Evolutionary conservation across 2,888 invertebrate genomes (phyloP), one percentile per base, ranked within the genome.

Genomic region (Trachelus stipa): DNA sequence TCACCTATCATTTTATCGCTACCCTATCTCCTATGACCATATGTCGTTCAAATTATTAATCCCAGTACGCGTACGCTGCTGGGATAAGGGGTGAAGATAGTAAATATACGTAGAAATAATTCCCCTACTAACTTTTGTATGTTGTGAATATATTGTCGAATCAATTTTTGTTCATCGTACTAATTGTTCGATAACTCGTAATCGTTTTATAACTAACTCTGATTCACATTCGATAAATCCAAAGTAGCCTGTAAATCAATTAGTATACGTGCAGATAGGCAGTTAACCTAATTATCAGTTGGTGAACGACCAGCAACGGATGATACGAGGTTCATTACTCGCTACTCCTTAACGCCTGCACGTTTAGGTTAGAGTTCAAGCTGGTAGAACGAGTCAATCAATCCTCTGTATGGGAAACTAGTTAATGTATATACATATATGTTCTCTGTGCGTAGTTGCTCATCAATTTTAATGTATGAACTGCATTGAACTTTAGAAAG

Each of bases 301-400:
- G 71, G 11, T 33, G 71, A 40, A 40, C 40, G 40, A 40, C 40
- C 71, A 71, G 71, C 33, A 33, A 23, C 71, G 71, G 31, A 71
- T 40, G 40, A 40, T 40, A 40, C 40, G 15, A 40, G 23, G 40
- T 40, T 40, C 40, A 40, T 40, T 40, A 40, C 40, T 40, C 40
- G 40, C 40, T 31, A 15, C 75, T 73, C 68, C 77, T 15, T 77
- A 79, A 71, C 69, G 73, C 73, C 40, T 34, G 23, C 12, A 23
- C 35, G 73, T 73, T 77, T 75, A 71, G 71, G 71, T 15, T 71
- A 73, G 69, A 74, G 77, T 56, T 76, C 71, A 40, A 76, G 78
- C 74, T 85, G 82, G 85, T 86, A 80, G 80, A 83, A 85, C 81
- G 81, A 84, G 83, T 84, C 85, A 82, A 86, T 86, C 85, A 84